Percentiles rank a stretch among this genome's conserved stretches.
These are phyloP conservation scores for Agrilus biguttatus DNA, from an alignment of 2,888 invertebrate genomes.

Conservation along the genomic window DNA sequence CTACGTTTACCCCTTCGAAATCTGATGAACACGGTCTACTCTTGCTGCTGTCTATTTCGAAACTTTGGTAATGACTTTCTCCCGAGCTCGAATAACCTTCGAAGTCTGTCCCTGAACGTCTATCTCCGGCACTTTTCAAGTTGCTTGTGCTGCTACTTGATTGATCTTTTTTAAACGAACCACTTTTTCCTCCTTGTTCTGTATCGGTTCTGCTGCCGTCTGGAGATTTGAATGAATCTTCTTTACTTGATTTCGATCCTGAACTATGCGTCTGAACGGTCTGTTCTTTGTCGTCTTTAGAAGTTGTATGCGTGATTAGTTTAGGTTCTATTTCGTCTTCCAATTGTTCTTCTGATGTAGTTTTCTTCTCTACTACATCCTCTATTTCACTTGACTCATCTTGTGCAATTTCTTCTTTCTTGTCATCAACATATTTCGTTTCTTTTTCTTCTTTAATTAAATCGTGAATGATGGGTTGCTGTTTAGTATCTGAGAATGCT, in stretches of 20 bases:
- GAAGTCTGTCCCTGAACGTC: conserved; percentile 63
- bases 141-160: conserved; percentile 27
- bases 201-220: conserved; percentile 24
- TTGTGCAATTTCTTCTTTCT: too few relatives aligned
- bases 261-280: conserved; percentile 24
- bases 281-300: too few relatives aligned
- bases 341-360: too few relatives aligned
- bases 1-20: conserved; percentile 63
- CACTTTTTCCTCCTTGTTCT: conserved; percentile 26
- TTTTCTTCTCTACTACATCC: too few relatives aligned
- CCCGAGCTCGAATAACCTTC: conserved; percentile 78
- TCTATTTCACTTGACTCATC: too few relatives aligned
- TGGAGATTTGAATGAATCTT: conserved; percentile 33
- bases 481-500: too few relatives aligned
- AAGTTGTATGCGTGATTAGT: too few relatives aligned
- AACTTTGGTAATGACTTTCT: conserved; percentile 79
- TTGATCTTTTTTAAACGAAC: conserved; percentile 22
- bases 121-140: conserved; percentile 46
- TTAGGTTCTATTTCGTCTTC: too few relatives aligned
- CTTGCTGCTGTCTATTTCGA: conserved; percentile 57
- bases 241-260: conserved; percentile 33
- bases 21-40: conserved; percentile 79
- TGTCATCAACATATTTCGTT: too few relatives aligned
- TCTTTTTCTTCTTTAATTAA: too few relatives aligned
- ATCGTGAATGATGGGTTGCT: too few relatives aligned